Evolutionary conservation across 2,113 vertebrate species (phyloP).

Genomic region (Sakesphorus luctuosus): DNA sequence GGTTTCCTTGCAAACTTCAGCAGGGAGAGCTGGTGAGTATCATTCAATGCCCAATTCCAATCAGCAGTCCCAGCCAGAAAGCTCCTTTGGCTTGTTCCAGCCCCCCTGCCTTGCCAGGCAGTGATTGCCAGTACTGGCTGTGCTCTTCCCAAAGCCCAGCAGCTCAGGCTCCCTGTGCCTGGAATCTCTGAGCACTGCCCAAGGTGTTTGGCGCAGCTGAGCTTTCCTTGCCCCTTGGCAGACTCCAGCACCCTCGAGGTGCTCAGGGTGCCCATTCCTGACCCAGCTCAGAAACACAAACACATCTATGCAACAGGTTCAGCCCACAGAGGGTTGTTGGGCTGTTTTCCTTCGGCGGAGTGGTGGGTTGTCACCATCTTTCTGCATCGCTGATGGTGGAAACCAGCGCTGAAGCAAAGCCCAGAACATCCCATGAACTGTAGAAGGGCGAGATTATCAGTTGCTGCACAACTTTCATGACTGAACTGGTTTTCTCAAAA

Average conservation of each 20-base stretch:
- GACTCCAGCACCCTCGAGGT: not conserved
- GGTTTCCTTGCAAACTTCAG: not conserved
- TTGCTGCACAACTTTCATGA: not conserved
- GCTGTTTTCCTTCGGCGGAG: not conserved
- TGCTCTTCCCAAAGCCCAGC: not conserved
- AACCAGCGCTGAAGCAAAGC: not conserved
- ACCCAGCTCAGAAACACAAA: not conserved
- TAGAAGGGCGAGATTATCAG: not conserved
- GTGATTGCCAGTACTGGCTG: not conserved
- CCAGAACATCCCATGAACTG: not conserved
- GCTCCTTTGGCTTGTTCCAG: not conserved
- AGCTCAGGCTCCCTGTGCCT: not conserved
- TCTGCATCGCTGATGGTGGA: not conserved
- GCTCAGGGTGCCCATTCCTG: not conserved
- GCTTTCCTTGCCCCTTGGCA: not conserved
- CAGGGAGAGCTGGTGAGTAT: not conserved
- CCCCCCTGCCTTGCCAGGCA: not conserved
- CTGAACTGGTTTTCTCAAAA: not conserved
- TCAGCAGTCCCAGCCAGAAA: not conserved
- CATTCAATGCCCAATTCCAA: not conserved
- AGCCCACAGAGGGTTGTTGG: not conserved
- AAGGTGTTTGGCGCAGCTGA: not conserved
- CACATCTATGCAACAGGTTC: accelerated
- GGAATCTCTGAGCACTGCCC: accelerated
- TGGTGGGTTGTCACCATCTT: accelerated